Evolutionary conservation across 2,113 vertebrate genomes (phyloP).

Genomic region (Nothocercus nigrocapillus): DNA sequence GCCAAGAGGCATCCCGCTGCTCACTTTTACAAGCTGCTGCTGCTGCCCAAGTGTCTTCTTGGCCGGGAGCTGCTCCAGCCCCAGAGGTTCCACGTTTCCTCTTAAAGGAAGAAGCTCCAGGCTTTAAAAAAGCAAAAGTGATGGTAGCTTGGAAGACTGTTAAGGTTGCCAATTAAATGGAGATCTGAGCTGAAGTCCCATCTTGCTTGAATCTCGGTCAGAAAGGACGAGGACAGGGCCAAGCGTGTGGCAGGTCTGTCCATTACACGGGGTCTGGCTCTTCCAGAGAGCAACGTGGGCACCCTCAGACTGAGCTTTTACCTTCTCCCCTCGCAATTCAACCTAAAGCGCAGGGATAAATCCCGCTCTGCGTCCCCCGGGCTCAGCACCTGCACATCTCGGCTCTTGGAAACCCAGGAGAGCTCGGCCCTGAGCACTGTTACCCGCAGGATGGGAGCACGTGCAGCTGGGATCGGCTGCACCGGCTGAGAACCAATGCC

Average conservation of each 20-base stretch:
- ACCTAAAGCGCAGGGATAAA: neutral
- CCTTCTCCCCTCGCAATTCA: neutral
- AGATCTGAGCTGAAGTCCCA: neutral
- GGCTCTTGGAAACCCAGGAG: neutral
- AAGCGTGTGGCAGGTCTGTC: neutral
- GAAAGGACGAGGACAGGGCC: neutral
- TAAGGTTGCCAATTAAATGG: neutral
- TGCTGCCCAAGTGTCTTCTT: slow-evolving; percentile 3
- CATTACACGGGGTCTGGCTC: neutral
- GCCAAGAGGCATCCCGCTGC: slow-evolving; percentile 20
- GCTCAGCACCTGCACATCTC: neutral
- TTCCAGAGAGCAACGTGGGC: neutral
- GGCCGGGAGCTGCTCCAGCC: neutral
- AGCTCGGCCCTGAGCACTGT: neutral
- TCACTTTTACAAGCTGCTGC: neutral
- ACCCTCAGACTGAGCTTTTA: neutral
- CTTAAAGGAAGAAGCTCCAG: neutral
- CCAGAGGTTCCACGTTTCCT: neutral
- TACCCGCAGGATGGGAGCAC: neutral
- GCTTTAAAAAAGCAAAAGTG: neutral
- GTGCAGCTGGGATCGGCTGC: neutral
- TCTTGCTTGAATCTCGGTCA: neutral
- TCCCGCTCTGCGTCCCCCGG: fast-evolving
- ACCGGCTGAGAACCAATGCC: neutral
- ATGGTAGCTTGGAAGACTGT: neutral